These are phyloP conservation scores for Uloborus plumipes DNA, from an alignment of 2,888 invertebrate genomes.

Conservation along the genomic window DNA sequence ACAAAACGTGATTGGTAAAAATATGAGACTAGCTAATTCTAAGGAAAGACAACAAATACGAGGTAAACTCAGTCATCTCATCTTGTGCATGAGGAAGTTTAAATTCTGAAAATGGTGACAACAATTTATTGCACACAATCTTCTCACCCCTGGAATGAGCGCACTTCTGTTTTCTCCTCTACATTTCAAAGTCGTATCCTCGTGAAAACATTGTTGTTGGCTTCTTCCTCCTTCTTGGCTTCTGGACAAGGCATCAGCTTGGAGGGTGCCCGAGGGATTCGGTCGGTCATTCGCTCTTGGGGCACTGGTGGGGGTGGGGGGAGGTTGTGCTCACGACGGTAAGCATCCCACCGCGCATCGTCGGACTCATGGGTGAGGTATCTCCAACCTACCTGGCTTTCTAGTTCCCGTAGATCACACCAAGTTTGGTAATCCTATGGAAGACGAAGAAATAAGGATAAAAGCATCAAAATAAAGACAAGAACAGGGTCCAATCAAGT, in stretches of 20 bases:
- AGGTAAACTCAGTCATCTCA: no score
- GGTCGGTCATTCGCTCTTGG: constrained; percentile 60
- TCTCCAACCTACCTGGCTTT: constrained; percentile 82
- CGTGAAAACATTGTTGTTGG: constrained; percentile 54
- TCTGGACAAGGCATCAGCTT: constrained; percentile 59
- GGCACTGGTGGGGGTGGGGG: constrained; percentile 64
- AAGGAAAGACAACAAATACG: no score
- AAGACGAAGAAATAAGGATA: constrained; percentile 45
- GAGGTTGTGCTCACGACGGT: constrained; percentile 73
- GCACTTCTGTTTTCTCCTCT: background rate
- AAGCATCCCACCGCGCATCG: constrained; percentile 88
- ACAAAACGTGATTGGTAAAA: no score
- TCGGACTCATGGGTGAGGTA: constrained; percentile 94
- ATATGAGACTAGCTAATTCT: no score
- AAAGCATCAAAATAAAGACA: no score
- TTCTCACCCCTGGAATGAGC: background rate
- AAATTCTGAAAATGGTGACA: no score
- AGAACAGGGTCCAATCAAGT: no score
- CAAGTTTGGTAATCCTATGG: constrained; percentile 89
- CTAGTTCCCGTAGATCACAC: constrained; percentile 91
- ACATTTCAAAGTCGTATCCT: constrained; percentile 47
- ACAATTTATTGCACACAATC: no score
- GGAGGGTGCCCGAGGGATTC: constrained; percentile 42
- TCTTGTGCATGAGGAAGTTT: no score
- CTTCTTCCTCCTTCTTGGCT: constrained; percentile 53